phyloP scores from a whole-genome alignment of 2,797 vertebrate species.

The Borostomias antarcticus region DNA sequence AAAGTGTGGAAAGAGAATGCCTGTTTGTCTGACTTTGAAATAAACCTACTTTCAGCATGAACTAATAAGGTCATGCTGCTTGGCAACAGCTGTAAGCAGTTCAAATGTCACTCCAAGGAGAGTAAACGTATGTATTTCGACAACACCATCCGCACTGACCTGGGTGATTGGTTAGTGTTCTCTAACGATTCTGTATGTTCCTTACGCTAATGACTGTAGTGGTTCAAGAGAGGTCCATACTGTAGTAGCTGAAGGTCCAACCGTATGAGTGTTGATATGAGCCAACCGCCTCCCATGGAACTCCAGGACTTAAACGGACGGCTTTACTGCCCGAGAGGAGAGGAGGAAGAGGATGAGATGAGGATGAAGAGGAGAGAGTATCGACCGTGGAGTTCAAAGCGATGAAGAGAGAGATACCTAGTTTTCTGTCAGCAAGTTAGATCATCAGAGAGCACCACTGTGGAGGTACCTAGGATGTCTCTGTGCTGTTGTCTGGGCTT shows the following conservation, averaged over 20 bases:
- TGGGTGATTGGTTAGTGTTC: constrained; percentile 4
- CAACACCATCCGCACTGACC: constrained; percentile 17
- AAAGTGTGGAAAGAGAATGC: not conserved
- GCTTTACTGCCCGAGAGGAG: constrained; percentile 35
- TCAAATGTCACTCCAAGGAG: constrained; percentile 23
- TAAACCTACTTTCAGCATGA: constrained; percentile 16
- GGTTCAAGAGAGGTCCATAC: constrained; percentile 3
- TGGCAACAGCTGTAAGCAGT: constrained; percentile 33
- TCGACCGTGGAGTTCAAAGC: no score
- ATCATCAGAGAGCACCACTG: not conserved
- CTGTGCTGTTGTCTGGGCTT: not conserved
- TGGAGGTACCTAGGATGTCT: not conserved
- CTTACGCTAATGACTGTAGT: constrained; percentile 7
- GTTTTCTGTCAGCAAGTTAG: not conserved
- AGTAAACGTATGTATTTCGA: constrained; percentile 20
- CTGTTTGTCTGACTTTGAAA: not conserved
- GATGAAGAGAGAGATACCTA: not conserved
- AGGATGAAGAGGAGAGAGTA: not conserved
- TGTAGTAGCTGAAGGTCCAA: constrained; percentile 31
- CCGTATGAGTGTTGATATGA: constrained; percentile 31
- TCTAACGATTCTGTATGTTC: not conserved
- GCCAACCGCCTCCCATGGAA: constrained; percentile 31
- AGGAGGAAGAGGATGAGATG: constrained; percentile 15
- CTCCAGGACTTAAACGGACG: constrained; percentile 40
- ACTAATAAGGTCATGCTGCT: constrained; percentile 33